Evolutionary conservation across 2,797 vertebrate genomes (phyloP).

Genomic region (Phaenicophaeus curvirostris): DNA sequence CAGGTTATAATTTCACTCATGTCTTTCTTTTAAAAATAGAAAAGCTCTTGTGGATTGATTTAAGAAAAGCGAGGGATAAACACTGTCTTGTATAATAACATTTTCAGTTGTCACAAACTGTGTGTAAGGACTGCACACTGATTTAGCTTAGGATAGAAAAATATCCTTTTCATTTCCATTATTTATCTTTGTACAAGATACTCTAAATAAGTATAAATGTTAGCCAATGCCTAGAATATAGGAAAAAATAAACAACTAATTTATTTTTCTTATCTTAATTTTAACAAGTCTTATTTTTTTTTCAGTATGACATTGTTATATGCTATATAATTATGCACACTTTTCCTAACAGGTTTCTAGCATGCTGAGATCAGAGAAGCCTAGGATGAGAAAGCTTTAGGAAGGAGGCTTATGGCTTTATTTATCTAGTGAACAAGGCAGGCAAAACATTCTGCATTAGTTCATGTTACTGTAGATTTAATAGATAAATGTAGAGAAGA

Average conservation of each 20-base stretch:
- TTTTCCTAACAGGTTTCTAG: background rate
- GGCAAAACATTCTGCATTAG: background rate
- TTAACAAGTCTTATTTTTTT: background rate
- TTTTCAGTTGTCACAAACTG: background rate
- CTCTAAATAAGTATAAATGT: background rate
- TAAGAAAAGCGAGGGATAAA: background rate
- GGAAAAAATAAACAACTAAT: background rate
- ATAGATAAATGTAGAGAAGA: background rate
- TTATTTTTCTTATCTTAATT: background rate
- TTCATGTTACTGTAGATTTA: background rate
- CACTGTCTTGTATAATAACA: background rate
- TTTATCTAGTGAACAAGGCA: background rate
- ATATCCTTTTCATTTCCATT: background rate
- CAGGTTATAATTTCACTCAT: constrained; percentile 6
- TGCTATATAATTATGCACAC: background rate
- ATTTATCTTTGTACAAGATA: background rate
- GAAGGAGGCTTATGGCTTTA: background rate
- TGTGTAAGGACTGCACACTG: background rate
- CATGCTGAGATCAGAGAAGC: background rate
- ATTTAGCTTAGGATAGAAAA: background rate
- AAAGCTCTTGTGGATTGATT: background rate
- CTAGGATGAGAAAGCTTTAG: background rate
- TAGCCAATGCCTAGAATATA: background rate
- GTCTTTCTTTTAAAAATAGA: background rate
- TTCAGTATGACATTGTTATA: background rate